Conservation (phyloP, 2,113 vertebrate species). For the Sebastes schlegelii region DNA sequence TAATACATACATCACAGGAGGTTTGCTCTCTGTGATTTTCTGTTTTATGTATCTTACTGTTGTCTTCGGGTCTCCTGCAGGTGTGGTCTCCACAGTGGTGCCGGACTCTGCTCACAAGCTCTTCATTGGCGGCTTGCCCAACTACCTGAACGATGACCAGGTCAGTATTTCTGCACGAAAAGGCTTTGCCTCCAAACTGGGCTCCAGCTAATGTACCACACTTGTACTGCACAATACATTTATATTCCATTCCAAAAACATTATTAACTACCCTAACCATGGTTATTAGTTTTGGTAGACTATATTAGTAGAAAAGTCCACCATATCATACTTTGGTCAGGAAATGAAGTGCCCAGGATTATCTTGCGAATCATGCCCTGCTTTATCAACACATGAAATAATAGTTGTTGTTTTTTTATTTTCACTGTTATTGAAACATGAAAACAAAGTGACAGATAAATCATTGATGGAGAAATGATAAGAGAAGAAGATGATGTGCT, state of each 20-base stretch:
- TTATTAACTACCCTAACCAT: neutral
- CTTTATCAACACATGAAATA: too few species aligned
- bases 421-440: too few species aligned
- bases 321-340: neutral
- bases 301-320: neutral
- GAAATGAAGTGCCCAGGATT: neutral
- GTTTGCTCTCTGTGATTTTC: neutral
- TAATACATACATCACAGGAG: constrained; percentile 8
- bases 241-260: neutral
- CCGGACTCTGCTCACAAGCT: constrained; percentile 95
- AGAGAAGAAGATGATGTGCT: neutral
- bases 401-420: too few species aligned
- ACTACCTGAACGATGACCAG: constrained; percentile 96
- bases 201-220: neutral
- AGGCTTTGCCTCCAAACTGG: neutral
- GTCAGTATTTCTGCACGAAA: constrained; percentile 71
- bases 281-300: too few species aligned
- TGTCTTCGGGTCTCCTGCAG: constrained; percentile 68
- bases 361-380: neutral
- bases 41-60: constrained; percentile 16
- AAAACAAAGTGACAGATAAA: neutral
- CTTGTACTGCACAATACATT: neutral
- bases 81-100: constrained; percentile 94
- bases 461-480: neutral
- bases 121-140: constrained; percentile 92